A percentile compares a stretch with the other conserved stretches of the same genome.
phyloP scores from a whole-genome alignment of 2,113 vertebrate species.

The Hyperoodon ampullatus region DNA sequence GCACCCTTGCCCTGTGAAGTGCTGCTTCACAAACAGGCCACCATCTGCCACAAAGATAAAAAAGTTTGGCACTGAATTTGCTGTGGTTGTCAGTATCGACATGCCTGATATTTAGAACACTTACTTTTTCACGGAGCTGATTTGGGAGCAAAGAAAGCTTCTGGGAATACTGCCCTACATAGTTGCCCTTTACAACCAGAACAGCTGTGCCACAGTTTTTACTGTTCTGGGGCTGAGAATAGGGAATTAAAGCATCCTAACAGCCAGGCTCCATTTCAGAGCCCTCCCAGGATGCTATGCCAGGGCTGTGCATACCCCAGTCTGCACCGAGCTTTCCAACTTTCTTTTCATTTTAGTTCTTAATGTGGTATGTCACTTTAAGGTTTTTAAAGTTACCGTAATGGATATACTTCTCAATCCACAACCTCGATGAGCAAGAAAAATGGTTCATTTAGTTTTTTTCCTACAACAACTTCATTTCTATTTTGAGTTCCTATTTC shows the following conservation, averaged over 20 bases:
- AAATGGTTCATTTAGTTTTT: neutral
- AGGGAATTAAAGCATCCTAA: neutral
- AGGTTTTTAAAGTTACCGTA: neutral
- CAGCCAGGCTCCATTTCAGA: neutral
- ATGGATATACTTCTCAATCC: neutral
- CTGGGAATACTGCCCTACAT: conserved; percentile 92
- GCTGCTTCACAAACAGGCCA: conserved; percentile 7
- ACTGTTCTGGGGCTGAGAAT: neutral
- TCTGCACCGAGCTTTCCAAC: neutral
- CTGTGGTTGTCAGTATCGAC: conserved; percentile 60
- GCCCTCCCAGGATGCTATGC: neutral
- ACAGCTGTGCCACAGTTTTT: conserved; percentile 78
- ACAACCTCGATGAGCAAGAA: neutral
- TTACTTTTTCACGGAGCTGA: conserved; percentile 92
- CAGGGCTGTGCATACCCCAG: neutral
- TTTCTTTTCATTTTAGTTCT: neutral
- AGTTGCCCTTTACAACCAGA: conserved; percentile 95
- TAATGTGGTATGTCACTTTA: neutral
- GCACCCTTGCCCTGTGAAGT: neutral
- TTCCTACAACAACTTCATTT: neutral
- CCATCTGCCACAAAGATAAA: conserved; percentile 33
- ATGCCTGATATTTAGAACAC: conserved; percentile 91
- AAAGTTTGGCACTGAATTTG: neutral
- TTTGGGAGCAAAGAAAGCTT: conserved; percentile 91
- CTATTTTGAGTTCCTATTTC: neutral